These are phyloP conservation scores for Habropoda laboriosa DNA, from an alignment of 1,140 invertebrate genomes.

Conservation along the genomic window DNA sequence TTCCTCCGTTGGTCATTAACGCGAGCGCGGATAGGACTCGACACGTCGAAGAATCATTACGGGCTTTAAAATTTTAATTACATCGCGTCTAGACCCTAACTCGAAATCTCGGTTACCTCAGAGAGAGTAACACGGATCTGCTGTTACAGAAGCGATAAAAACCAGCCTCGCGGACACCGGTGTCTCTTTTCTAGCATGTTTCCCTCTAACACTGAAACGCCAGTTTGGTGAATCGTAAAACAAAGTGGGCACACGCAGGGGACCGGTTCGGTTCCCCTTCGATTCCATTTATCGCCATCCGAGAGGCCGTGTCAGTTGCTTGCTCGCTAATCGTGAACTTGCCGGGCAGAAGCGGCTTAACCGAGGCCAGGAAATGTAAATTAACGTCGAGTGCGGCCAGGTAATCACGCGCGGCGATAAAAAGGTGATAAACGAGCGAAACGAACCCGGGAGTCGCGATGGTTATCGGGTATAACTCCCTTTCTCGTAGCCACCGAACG, in stretches of 20 bases:
- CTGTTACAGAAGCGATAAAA: constrained; percentile 6
- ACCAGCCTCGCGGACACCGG: neutral
- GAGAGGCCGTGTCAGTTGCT: constrained; percentile 24
- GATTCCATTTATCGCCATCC: constrained; percentile 53
- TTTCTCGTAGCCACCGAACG: constrained; percentile 53
- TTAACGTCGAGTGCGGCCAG: constrained; percentile 65
- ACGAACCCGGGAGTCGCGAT: constrained; percentile 54
- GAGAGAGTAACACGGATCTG: no score
- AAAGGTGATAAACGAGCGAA: constrained; percentile 68
- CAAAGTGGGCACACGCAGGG: constrained; percentile 28
- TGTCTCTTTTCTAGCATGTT: neutral
- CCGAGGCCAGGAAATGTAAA: constrained; percentile 67
- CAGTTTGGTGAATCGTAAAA: constrained; percentile 54
- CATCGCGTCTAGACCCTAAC: neutral
- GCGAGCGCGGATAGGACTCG: constrained; percentile 22
- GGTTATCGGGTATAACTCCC: constrained; percentile 58
- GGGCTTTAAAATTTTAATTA: constrained; percentile 57
- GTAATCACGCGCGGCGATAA: constrained; percentile 69
- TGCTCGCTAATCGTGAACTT: constrained; percentile 28
- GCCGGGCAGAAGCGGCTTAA: constrained; percentile 19
- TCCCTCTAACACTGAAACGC: no score
- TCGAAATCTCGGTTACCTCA: constrained; percentile 1
- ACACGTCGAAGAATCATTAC: constrained; percentile 33
- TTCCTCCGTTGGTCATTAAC: constrained; percentile 39
- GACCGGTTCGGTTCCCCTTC: constrained; percentile 30